phyloP scores from a whole-genome alignment of 2,113 vertebrate species.

The Prolemur simus region DNA sequence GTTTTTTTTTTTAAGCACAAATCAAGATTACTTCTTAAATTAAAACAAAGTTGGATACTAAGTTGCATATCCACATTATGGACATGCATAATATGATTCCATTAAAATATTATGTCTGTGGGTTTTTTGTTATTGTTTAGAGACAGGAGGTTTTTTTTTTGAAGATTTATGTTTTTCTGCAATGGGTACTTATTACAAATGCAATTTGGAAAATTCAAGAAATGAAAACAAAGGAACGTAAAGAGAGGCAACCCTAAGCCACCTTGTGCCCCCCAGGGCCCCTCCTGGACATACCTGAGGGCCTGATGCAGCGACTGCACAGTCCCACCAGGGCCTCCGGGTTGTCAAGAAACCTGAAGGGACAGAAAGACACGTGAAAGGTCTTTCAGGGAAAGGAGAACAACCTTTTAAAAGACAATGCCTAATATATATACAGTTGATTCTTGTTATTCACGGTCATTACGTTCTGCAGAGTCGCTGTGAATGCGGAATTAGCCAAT shows the following conservation, averaged over 20 bases:
- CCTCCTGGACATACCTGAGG: conserved; percentile 51
- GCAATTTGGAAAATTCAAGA: neutral
- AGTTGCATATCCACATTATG: too few species aligned
- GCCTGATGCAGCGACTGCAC: neutral
- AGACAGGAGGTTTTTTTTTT: neutral
- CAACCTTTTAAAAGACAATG: neutral
- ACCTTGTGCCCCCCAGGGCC: fast-evolving
- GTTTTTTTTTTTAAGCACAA: too few species aligned
- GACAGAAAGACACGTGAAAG: neutral
- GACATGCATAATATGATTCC: neutral
- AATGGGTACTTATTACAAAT: neutral
- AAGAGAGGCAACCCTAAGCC: neutral
- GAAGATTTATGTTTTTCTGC: neutral
- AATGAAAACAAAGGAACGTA: neutral
- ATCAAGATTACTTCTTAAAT: neutral
- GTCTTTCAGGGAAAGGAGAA: neutral
- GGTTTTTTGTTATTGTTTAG: neutral
- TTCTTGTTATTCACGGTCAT: neutral
- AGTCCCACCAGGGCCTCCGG: conserved; percentile 38
- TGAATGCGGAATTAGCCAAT: neutral
- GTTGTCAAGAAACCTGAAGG: conserved; percentile 57
- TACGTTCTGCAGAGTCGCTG: fast-evolving
- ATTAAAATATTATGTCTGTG: neutral
- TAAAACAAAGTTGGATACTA: neutral
- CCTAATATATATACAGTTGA: fast-evolving